These are phyloP conservation scores for Agrilus planipennis DNA, from an alignment of 1,140 invertebrate genomes.

Conservation along the genomic window DNA sequence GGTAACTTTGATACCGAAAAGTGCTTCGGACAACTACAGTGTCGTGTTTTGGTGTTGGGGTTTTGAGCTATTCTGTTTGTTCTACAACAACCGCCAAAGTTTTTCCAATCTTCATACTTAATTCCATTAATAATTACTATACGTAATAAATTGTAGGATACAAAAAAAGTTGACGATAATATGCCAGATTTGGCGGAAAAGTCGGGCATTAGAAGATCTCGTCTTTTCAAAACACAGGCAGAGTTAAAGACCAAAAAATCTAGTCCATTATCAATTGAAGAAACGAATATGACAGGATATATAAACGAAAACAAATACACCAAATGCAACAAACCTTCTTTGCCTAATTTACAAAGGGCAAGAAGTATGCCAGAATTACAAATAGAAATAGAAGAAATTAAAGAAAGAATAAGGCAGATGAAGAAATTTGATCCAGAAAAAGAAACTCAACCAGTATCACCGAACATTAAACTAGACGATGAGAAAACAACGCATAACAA, in stretches of 20 bases:
- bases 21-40: too few relatives aligned
- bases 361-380: slow-evolving; percentile 55
- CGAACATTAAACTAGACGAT: slow-evolving; percentile 9
- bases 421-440: background rate
- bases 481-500: slow-evolving; percentile 1
- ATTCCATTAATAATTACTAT: too few relatives aligned
- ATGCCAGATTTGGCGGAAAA: too few relatives aligned
- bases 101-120: too few relatives aligned
- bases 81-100: too few relatives aligned
- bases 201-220: slow-evolving; percentile 43
- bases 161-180: too few relatives aligned
- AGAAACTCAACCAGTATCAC: too few relatives aligned
- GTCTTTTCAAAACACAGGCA: slow-evolving; percentile 60
- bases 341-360: slow-evolving; percentile 42
- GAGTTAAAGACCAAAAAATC: slow-evolving; percentile 45
- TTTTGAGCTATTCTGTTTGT: too few relatives aligned
- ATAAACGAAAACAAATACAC: slow-evolving; percentile 2
- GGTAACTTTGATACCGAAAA: too few relatives aligned
- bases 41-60: too few relatives aligned
- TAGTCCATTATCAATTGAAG: slow-evolving; percentile 17
- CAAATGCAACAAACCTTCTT: slow-evolving; percentile 34
- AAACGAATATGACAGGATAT: slow-evolving; percentile 9
- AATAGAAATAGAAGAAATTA: slow-evolving; percentile 51
- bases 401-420: slow-evolving; percentile 41
- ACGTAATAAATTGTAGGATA: too few relatives aligned